Conservation (phyloP, 2,888 invertebrate species). For the Scaptomyza flava region DNA sequence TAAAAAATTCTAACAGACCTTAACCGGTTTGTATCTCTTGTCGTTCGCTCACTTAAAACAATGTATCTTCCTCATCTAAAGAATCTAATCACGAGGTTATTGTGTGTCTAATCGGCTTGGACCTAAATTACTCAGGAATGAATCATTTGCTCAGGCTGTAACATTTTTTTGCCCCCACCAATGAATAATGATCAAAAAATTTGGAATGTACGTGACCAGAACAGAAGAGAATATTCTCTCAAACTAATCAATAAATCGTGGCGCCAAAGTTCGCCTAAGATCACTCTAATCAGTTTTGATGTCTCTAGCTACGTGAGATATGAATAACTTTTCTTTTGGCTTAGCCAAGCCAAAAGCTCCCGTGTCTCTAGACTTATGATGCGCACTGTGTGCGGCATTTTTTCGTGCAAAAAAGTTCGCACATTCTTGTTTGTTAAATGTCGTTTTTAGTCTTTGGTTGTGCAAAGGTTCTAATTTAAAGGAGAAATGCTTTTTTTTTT, state of each 20-base stretch:
- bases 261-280: conserved; percentile 50
- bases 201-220: conserved; percentile 52
- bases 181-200: conserved; percentile 52
- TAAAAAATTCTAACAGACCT: neutral
- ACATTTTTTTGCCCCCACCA: conserved; percentile 13
- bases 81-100: conserved; percentile 7
- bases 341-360: conserved; percentile 28
- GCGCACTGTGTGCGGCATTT: conserved; percentile 30
- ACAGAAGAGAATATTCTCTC: conserved; percentile 27
- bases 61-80: conserved; percentile 2
- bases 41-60: too few species aligned
- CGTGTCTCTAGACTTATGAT: conserved; percentile 19
- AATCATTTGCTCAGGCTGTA: conserved; percentile 56
- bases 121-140: conserved; percentile 47
- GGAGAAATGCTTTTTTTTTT: conserved; percentile 44
- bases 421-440: conserved; percentile 56
- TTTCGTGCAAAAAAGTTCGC: conserved; percentile 55
- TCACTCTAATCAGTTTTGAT: conserved; percentile 27
- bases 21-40: neutral
- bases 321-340: neutral
- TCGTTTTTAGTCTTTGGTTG: conserved; percentile 29
- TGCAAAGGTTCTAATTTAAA: conserved; percentile 43
- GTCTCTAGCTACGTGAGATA: conserved; percentile 33
- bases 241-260: conserved; percentile 49
- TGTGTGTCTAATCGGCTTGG: conserved; percentile 46